Percentiles rank a stretch among this genome's conserved stretches.
phyloP scores from a whole-genome alignment of 1,140 invertebrate genomes.

The Scaptomyza graminum region DNA sequence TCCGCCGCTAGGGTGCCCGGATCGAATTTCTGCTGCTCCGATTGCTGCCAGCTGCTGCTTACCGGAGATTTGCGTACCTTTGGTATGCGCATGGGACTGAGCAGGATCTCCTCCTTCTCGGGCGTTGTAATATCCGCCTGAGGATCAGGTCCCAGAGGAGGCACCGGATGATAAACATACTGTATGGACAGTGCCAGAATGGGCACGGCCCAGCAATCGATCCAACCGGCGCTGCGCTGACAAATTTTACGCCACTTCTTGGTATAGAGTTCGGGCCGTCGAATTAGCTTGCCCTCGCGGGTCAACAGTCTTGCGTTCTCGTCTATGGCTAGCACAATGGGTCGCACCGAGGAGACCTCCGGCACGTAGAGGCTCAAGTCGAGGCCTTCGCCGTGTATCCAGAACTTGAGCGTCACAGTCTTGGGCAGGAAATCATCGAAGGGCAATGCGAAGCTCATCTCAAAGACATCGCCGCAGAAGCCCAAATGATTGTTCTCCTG shows the following conservation, averaged over 20 bases:
- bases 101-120: slow-evolving; percentile 95
- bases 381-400: slow-evolving; percentile 97
- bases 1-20: slow-evolving; percentile 92
- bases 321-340: slow-evolving; percentile 93
- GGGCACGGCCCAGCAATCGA: slow-evolving; percentile 97
- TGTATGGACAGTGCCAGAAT: slow-evolving; percentile 95
- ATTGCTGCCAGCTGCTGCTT: slow-evolving; percentile 87
- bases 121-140: slow-evolving; percentile 96
- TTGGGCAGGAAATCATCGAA: slow-evolving; percentile 96
- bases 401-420: slow-evolving; percentile 94
- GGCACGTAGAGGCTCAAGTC: slow-evolving; percentile 95
- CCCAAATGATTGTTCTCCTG: slow-evolving; percentile 97
- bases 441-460: slow-evolving; percentile 95
- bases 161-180: slow-evolving; percentile 96
- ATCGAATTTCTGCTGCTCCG: slow-evolving; percentile 92
- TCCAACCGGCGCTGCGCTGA: slow-evolving; percentile 91
- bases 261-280: slow-evolving; percentile 85
- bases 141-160: slow-evolving; percentile 92
- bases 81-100: slow-evolving; percentile 95
- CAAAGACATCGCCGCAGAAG: slow-evolving; percentile 96
- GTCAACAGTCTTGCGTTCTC: slow-evolving; percentile 94
- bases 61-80: slow-evolving; percentile 89
- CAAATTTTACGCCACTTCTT: slow-evolving; percentile 96
- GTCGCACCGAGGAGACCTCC: slow-evolving; percentile 94
- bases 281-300: slow-evolving; percentile 88